Percentiles rank a stretch among this genome's conserved stretches.
Evolutionary conservation across 2,797 vertebrate species (phyloP).

Genomic region (Tachyglossus aculeatus): DNA sequence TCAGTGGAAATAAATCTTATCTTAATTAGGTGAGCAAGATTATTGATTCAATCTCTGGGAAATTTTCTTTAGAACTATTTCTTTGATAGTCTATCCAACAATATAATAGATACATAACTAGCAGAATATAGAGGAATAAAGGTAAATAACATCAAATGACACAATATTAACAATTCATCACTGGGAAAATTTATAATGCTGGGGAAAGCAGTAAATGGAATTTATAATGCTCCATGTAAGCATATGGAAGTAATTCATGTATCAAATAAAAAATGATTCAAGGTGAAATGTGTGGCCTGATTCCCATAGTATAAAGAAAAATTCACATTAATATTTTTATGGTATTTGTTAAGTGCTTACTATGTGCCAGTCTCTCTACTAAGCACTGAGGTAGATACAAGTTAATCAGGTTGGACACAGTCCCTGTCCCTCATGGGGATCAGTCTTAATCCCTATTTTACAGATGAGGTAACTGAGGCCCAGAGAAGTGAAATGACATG

Average conservation of each 20-base stretch:
- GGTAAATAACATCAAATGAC: constrained; percentile 13
- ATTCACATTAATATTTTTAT: constrained; percentile 16
- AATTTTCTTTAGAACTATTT: background rate
- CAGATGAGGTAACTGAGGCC: too few relatives aligned
- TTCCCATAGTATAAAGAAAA: constrained; percentile 24
- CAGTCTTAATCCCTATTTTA: too few relatives aligned
- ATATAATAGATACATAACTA: background rate
- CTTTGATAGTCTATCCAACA: constrained; percentile 5
- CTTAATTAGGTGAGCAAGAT: constrained; percentile 23
- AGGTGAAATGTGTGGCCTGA: constrained; percentile 16
- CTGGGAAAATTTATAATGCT: constrained; percentile 15
- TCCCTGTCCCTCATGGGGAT: too few relatives aligned
- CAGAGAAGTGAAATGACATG: too few relatives aligned
- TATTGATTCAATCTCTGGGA: background rate
- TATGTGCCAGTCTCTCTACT: too few relatives aligned
- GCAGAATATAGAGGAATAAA: constrained; percentile 5
- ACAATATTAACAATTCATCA: constrained; percentile 20
- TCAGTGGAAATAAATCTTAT: constrained; percentile 1
- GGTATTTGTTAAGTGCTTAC: too few relatives aligned
- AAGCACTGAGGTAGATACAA: too few relatives aligned
- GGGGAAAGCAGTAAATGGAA: background rate
- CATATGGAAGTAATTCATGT: constrained; percentile 10
- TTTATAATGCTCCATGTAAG: background rate
- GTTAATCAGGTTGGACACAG: too few relatives aligned
- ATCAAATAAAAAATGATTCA: constrained; percentile 1